phyloP scores from a whole-genome alignment of 2,113 vertebrate species.

The Corvus moneduloides region DNA sequence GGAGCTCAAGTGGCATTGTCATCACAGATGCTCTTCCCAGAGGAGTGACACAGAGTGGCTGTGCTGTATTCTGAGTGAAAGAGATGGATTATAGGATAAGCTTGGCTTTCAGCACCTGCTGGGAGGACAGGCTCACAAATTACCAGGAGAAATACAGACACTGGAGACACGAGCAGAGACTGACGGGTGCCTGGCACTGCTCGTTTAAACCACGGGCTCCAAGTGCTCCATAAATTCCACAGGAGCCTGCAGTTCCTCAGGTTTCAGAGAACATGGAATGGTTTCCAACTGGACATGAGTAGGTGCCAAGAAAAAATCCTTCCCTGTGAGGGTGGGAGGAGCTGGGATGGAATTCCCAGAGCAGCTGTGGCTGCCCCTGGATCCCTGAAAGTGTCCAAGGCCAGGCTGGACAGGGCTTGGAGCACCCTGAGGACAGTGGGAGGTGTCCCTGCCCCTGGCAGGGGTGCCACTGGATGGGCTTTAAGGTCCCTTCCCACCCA shows the following conservation, averaged over 20 bases:
- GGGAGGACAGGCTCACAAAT: not conserved
- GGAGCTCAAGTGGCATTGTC: not conserved
- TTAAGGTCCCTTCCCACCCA: not conserved
- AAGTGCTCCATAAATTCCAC: not conserved
- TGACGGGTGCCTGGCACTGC: not conserved
- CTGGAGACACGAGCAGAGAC: not conserved
- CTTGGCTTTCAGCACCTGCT: not conserved
- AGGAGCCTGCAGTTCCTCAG: not conserved
- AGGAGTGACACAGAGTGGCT: not conserved
- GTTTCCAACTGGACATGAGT: not conserved
- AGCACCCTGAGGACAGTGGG: fast-evolving
- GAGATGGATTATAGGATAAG: not conserved
- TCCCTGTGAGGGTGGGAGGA: not conserved
- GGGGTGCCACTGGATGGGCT: not conserved
- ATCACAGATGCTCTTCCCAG: not conserved
- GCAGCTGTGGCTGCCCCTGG: not conserved
- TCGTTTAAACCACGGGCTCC: not conserved
- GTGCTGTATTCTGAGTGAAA: not conserved
- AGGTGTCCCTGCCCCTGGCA: not conserved
- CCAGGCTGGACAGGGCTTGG: not conserved
- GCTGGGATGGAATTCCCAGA: not conserved
- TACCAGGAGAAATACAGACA: not conserved
- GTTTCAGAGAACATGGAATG: not conserved
- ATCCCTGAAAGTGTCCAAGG: not conserved
- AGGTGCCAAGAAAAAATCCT: not conserved